A percentile compares a stretch with the other conserved stretches of the same genome.
These are phyloP conservation scores for Hypolimnas misippus DNA, from an alignment of 2,888 invertebrate genomes.

Conservation along the genomic window DNA sequence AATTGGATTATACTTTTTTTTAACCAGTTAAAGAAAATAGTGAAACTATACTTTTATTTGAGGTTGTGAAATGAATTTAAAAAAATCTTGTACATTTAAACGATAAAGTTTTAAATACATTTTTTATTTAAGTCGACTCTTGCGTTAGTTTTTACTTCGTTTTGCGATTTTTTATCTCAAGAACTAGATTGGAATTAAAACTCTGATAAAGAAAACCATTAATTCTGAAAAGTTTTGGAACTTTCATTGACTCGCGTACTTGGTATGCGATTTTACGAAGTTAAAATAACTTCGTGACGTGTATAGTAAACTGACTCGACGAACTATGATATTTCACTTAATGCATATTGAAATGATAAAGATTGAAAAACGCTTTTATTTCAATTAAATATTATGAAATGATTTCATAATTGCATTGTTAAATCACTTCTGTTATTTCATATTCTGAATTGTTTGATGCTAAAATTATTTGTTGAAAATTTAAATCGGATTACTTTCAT, in stretches of 20 bases:
- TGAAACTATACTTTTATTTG: not conserved
- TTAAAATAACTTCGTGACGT: conserved; percentile 42
- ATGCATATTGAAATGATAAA: conserved; percentile 12
- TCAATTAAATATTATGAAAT: not conserved
- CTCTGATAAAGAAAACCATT: conserved; percentile 35
- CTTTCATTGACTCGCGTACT: conserved; percentile 31
- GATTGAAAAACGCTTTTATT: not conserved
- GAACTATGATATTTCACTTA: conserved; percentile 36
- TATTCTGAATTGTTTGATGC: not conserved
- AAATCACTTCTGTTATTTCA: not conserved
- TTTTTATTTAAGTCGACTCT: conserved; percentile 19
- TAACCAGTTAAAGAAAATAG: not conserved
- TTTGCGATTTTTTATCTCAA: conserved; percentile 22
- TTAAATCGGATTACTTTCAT: not conserved
- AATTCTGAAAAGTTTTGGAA: conserved; percentile 29
- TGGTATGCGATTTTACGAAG: conserved; percentile 41
- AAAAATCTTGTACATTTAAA: conserved; percentile 8
- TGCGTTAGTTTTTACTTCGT: conserved; percentile 16
- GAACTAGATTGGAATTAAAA: conserved; percentile 34
- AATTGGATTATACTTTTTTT: not conserved
- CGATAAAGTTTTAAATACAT: conserved; percentile 20
- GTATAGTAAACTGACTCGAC: conserved; percentile 35
- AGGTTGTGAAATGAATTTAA: not conserved
- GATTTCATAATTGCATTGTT: not conserved
- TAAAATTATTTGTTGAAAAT: not conserved